phyloP scores from a whole-genome alignment of 2,888 invertebrate species.

The Chrysodeixis includens region DNA sequence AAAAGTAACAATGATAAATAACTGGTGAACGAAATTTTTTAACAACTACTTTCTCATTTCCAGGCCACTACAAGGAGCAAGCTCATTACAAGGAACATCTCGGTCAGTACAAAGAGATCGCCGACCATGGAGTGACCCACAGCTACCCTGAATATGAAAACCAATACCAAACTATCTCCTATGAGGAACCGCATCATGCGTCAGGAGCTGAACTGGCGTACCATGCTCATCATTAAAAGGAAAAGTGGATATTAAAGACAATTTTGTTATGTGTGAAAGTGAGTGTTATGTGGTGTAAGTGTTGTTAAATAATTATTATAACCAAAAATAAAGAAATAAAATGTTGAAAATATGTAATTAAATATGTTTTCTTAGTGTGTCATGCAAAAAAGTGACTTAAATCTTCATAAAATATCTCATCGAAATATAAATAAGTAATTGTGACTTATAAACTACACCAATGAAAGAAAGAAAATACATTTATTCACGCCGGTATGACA shows the following conservation, averaged over 20 bases:
- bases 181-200: constrained; percentile 20
- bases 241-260: background rate
- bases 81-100: constrained; percentile 40
- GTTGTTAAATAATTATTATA: background rate
- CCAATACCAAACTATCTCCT: constrained; percentile 22
- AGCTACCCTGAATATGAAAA: constrained; percentile 34
- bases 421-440: no score
- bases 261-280: background rate
- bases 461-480: no score
- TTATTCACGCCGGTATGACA: no score
- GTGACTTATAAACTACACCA: no score
- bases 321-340: background rate
- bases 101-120: constrained; percentile 39
- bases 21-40: no score
- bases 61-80: constrained; percentile 1
- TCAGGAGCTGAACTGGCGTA: constrained; percentile 12
- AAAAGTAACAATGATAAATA: no score
- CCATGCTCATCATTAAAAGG: constrained; percentile 15
- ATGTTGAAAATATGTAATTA: no score
- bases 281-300: background rate
- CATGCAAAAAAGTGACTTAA: no score
- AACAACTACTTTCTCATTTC: background rate
- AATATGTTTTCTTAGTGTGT: no score
- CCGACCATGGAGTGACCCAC: constrained; percentile 18
- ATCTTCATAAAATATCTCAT: no score